Percentiles rank a stretch among this genome's conserved stretches.
These are phyloP conservation scores for Otocyon megalotis DNA, from an alignment of 2,113 vertebrate genomes.

Conservation along the genomic window DNA sequence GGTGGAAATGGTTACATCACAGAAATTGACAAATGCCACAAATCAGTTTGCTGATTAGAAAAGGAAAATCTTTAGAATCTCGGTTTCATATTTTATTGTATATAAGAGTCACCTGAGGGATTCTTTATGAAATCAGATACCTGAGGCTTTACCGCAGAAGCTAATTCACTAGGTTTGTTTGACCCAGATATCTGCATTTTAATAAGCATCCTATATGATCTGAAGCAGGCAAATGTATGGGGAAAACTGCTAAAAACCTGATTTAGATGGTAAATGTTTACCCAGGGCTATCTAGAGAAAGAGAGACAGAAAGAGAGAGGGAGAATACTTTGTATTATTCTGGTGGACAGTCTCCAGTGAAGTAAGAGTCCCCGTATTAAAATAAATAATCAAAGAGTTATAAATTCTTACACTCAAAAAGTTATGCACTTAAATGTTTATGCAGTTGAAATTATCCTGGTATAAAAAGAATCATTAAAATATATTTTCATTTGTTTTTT, in stretches of 20 bases:
- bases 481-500: background rate
- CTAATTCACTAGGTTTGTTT: background rate
- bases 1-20: too few relatives aligned
- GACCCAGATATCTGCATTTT: background rate
- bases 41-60: background rate
- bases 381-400: background rate
- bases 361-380: background rate
- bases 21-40: too few relatives aligned
- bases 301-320: background rate
- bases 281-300: background rate
- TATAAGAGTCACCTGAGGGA: background rate
- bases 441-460: background rate
- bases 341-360: background rate
- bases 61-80: background rate
- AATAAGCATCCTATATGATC: background rate
- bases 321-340: background rate
- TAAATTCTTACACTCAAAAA: background rate
- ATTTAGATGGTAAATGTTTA: background rate
- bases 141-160: background rate
- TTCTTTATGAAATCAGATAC: background rate
- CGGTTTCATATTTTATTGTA: background rate
- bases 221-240: background rate
- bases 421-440: background rate
- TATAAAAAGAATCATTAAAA: background rate
- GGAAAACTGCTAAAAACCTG: background rate